Evolutionary conservation across 2,113 vertebrate genomes (phyloP), one percentile per base, ranked within the genome.

Genomic region (Acanthochromis polyacanthus): DNA sequence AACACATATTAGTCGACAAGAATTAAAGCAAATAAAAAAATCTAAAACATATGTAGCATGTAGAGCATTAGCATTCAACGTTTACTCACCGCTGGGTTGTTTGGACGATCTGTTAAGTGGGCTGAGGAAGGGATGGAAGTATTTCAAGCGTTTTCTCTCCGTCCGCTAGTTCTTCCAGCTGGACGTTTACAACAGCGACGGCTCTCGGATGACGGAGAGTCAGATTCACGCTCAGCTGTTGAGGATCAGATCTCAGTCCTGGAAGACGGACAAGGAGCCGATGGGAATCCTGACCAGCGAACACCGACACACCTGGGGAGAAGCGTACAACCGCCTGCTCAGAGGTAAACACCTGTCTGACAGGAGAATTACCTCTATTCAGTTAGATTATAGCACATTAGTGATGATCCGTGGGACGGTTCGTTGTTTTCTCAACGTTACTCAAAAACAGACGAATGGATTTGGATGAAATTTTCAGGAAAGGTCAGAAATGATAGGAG

Each of bases 261-360:
- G 95, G 94, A 96, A 96, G 92, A 96, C 96, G 0, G 94, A 96
- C 89, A 96, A 96, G 73, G 95, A 96, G 87, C 96, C 96, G 0
- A 93, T 96, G 90, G 96, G 96, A 11, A 94, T 96, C 70, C 93
- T 96, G 87, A 96, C 96, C 81, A 96, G 95, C 25, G 96, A 96
- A 78, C 96, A 96, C 82, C 93, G 96, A 0, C 95, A 96, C 89
- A 96, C 95, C 11, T 96, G 96, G 96, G 96, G 96, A 2, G 78
- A 92, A 66, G 95, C 95, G 19, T 96, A 96, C 91, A 92, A 93
- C 75, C 93, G 95, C 19, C 93, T 96, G 68, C 93, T 96, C 61
- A 89, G 74, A 91, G 96, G 96, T 96, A 82, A 15, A 28, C 5
- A 9, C 8, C n/a, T 22, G 4, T 12, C 5, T 4, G 3, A 36